Evolutionary conservation across 2,797 vertebrate genomes (phyloP).

Genomic region (Oryzias sinensis): DNA sequence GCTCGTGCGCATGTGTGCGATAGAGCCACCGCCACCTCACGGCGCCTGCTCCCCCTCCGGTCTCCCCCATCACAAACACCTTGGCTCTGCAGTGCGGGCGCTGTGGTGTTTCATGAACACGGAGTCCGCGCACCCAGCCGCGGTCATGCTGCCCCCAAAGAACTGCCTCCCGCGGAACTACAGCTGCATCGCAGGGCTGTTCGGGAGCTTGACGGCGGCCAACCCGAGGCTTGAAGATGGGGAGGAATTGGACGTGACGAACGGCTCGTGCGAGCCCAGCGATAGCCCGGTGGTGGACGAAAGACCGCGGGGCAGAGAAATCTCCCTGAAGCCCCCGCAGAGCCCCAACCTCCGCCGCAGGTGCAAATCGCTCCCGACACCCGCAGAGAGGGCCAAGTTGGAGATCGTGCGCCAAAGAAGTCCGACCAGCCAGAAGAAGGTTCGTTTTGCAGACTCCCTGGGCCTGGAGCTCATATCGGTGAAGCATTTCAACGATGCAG

Average conservation of each 20-base stretch:
- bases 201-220: slow-evolving; percentile 80
- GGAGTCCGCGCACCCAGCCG: slow-evolving; percentile 59
- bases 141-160: slow-evolving; percentile 84
- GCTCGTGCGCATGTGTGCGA: slow-evolving; percentile 47
- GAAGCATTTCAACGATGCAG: slow-evolving; percentile 84
- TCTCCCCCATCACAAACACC: slow-evolving; percentile 41
- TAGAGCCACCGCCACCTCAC: slow-evolving; percentile 61
- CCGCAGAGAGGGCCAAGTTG: slow-evolving; percentile 80
- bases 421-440: slow-evolving; percentile 85
- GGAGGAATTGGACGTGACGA: slow-evolving; percentile 66
- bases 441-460: slow-evolving; percentile 88
- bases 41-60: slow-evolving; percentile 22
- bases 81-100: slow-evolving; percentile 52
- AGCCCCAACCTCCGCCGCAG: slow-evolving; percentile 86
- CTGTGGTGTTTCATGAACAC: slow-evolving; percentile 76
- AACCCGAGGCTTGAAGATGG: slow-evolving; percentile 78
- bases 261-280: slow-evolving; percentile 64
- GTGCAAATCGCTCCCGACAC: slow-evolving; percentile 88
- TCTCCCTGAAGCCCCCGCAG: slow-evolving; percentile 74
- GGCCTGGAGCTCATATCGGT: slow-evolving; percentile 88
- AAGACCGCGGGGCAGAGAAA: slow-evolving; percentile 79
- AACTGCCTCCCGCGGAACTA: slow-evolving; percentile 90
- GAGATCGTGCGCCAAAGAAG: slow-evolving; percentile 81
- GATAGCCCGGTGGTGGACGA: slow-evolving; percentile 77
- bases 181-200: slow-evolving; percentile 90